Conservation (phyloP, 2,113 vertebrate species). For the Sorex araneus region DNA sequence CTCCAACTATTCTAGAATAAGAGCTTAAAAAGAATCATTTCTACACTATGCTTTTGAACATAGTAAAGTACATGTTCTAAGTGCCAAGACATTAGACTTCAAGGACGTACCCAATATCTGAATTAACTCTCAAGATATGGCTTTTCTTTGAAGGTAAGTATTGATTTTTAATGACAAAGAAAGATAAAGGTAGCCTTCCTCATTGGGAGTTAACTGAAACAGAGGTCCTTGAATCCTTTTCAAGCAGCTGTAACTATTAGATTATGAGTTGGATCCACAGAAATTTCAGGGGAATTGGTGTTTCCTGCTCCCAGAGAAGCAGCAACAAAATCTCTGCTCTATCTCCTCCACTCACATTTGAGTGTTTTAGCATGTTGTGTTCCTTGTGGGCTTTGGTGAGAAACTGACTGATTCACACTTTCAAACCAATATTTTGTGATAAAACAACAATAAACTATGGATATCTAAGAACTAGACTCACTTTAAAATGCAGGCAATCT, state of each 20-base stretch:
- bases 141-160: conserved; percentile 20
- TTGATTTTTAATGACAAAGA: neutral
- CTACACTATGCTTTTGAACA: neutral
- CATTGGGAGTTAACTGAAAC: neutral
- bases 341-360: neutral
- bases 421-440: neutral
- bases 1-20: conserved; percentile 26
- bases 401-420: neutral
- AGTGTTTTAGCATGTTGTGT: neutral
- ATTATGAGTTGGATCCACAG: conserved; percentile 30
- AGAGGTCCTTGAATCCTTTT: conserved; percentile 57
- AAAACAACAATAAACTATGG: too few species aligned
- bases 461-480: neutral
- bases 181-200: neutral
- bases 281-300: conserved; percentile 39
- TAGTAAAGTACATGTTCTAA: neutral
- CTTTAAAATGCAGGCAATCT: neutral
- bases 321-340: neutral
- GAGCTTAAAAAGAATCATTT: conserved; percentile 19
- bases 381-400: neutral
- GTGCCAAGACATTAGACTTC: neutral
- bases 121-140: neutral
- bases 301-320: conserved; percentile 61
- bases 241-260: conserved; percentile 56
- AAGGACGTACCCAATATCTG: neutral